Evolutionary conservation across 2,797 vertebrate genomes (phyloP), one percentile per base, ranked within the genome.

Genomic region (Artibeus lituratus): DNA sequence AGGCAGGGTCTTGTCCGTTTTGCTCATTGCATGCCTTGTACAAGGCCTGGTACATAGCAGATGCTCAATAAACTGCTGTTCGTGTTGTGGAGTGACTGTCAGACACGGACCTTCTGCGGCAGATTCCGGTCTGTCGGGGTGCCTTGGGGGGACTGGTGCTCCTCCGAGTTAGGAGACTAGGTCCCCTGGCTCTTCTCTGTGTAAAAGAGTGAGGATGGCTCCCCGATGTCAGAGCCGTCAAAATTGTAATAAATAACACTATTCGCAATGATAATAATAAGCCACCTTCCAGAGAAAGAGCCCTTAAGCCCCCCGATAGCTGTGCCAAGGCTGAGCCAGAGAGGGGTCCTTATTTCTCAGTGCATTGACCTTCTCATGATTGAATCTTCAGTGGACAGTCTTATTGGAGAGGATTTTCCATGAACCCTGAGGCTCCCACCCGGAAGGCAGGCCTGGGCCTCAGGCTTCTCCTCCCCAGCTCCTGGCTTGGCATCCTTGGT

Each of bases 391-490:
- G 44, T 55, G 44, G 51, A 29, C 29, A 18, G 32, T 9, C 37
- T 65, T 77, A 37, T 53, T 37, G 35, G 65, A 42, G 42, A 88
- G 72, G 44, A 3, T n/a, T 69, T 78, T 14, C 29, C 72, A 51
- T 59, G 44, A 44, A 67, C 44, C 4, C 42, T 0, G n/a, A 62
- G 65, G 49, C 16, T 6, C 65, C 47, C 7, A 9, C 26, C 5
- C 57, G 3, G 47, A 73, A 74, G 55, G 9, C 19, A 74, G 39
- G 39, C 21, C 42, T 21, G 67, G 49, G 47, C n/a, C 39, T 49
- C 8, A 0, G 7, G 2, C 10, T 26, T 49, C n/a, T 86, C 4
- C 47, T 39, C 39, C 8, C 22, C 4, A 1, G 7, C 26, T 2
- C 15, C 49, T 29, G 9, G 57, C 57, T 32, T 47, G 22, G 39